Conservation (phyloP, 1,140 invertebrate species). For the Melanaphis sacchari region DNA sequence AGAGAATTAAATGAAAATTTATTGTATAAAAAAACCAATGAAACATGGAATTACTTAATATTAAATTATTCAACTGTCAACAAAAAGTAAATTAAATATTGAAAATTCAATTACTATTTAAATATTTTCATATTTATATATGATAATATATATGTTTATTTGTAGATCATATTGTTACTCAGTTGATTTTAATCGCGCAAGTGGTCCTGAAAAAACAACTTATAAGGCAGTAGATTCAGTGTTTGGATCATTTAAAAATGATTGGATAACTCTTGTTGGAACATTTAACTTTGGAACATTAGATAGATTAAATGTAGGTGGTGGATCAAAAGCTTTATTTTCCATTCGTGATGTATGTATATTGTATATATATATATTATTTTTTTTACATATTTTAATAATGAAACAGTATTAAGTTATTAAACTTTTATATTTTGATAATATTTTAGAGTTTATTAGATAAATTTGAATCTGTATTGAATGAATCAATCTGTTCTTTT, state of each 20-base stretch:
- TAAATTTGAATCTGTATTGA: conserved; percentile 24
- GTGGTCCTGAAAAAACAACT: background rate
- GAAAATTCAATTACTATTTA: background rate
- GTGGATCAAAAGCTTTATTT: conserved; percentile 41
- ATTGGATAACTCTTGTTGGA: conserved; percentile 48
- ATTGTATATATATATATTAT: background rate
- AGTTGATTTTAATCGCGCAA: conserved; percentile 32
- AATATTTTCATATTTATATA: background rate
- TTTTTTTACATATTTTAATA: background rate
- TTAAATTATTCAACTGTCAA: conserved; percentile 42
- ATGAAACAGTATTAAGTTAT: background rate
- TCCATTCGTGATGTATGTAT: conserved; percentile 36
- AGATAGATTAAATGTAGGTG: conserved; percentile 28
- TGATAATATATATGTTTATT: background rate
- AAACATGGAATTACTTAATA: conserved; percentile 45
- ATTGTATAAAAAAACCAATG: background rate
- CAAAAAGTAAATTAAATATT: conserved; percentile 35
- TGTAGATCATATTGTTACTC: conserved; percentile 47
- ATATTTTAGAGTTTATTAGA: conserved; percentile 45
- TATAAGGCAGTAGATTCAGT: background rate
- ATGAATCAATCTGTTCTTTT: conserved; percentile 8
- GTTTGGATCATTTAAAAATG: conserved; percentile 27
- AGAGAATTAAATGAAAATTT: conserved; percentile 21
- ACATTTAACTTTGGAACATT: conserved; percentile 50
- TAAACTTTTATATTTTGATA: background rate